Evolutionary conservation across 2,888 invertebrate species (phyloP), one percentile per base, ranked within the genome.

Genomic region (Venusia cambrica): DNA sequence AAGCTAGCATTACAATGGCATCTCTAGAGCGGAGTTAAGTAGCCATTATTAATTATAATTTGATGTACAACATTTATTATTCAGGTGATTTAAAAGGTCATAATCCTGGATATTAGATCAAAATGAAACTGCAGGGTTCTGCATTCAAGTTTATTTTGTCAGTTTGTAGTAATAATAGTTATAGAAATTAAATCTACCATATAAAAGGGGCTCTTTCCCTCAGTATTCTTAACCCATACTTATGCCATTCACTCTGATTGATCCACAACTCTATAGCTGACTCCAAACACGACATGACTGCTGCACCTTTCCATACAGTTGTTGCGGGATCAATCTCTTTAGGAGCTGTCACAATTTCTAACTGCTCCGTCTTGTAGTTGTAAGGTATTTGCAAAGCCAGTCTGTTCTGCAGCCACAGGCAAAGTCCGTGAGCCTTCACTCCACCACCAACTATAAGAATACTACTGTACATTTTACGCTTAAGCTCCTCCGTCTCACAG

Each of bases 261-360:
- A 98, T 96, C 97, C 98, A 98, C 4, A 98, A 74, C 66, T 98
- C 98, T 45, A 95, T 94, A 0, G 97, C 95, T 0, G 97, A 96
- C 68, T 98, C 98, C 38, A 98, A 76, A 56, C 97, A 96, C 0
- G 97, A 95, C 90, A 98, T 92, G 4, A 98, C 94, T 0, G 97
- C 94, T 0, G 97, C 97, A 0, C 98, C 98, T 72, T 97, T 97
- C 98, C 98, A 98, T 0, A 94, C 91, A 0, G 95, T 94, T 85
- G 95, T 93, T 1, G 94, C 92, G 0, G 97, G 94, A 73, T 97
- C 97, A 89, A 97, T 94, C 58, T 97, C 97, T 73, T 97, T 96
- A 0, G 96, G 95, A 45, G 94, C 92, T 0, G 94, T 95, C 21
- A 97, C 94, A 33, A 97, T 95, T 71, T 97, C 97, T 55, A 96